These are phyloP conservation scores for Drosophila recens DNA, from an alignment of 2,888 invertebrate genomes.

Conservation along the genomic window DNA sequence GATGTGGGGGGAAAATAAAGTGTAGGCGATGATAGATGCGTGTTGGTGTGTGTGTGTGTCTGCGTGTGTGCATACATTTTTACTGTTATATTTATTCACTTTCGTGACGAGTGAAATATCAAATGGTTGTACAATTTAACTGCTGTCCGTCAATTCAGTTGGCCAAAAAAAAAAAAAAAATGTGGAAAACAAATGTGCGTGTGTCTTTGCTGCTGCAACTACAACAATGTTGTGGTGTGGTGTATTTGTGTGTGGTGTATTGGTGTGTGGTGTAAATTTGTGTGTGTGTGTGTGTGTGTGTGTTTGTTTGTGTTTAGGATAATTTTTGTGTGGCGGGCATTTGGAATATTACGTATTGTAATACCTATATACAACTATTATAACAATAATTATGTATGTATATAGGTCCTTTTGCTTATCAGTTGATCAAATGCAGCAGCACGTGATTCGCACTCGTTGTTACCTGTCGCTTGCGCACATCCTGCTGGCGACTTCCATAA, in stretches of 20 bases:
- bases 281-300: constrained; percentile 16
- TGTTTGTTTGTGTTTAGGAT: constrained; percentile 10
- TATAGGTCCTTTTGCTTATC: constrained; percentile 56
- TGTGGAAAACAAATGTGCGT: background rate
- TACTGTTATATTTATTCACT: constrained; percentile 5
- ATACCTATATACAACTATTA: constrained; percentile 41
- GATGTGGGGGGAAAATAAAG: background rate
- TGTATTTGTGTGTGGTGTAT: constrained; percentile 23
- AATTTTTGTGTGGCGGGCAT: constrained; percentile 45
- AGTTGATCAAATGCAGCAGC: constrained; percentile 75
- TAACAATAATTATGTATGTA: constrained; percentile 7
- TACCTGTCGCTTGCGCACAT: constrained; percentile 90
- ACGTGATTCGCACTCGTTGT: constrained; percentile 76
- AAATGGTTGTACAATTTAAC: background rate
- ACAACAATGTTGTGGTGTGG: constrained; percentile 40
- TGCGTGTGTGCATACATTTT: constrained; percentile 26
- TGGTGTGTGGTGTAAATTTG: constrained; percentile 20
- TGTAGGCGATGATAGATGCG: constrained; percentile 3
- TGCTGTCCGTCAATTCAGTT: constrained; percentile 1
- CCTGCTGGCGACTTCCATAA: constrained; percentile 89
- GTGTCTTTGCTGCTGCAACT: constrained; percentile 65
- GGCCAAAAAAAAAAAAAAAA: background rate
- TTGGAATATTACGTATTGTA: constrained; percentile 51
- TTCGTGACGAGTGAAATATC: background rate
- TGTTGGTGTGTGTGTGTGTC: constrained; percentile 14